These are phyloP conservation scores for Agrotis exclamationis DNA, from an alignment of 2,888 invertebrate species.

Conservation along the genomic window DNA sequence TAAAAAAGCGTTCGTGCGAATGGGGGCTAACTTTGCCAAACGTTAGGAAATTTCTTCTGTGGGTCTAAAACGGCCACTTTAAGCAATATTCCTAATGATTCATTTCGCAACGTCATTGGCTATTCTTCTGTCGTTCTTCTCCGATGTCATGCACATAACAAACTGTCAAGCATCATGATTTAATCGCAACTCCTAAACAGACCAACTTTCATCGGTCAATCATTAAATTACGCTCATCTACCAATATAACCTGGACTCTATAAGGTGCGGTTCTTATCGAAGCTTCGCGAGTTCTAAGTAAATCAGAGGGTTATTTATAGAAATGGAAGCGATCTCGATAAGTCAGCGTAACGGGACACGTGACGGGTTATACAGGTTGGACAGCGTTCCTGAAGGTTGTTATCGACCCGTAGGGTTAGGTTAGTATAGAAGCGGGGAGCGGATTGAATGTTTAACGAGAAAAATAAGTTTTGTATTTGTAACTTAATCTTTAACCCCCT, in stretches of 20 bases:
- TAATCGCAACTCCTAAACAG: slow-evolving; percentile 8
- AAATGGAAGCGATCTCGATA: slow-evolving; percentile 46
- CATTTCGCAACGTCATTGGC: too few relatives aligned
- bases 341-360: slow-evolving; percentile 50
- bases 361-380: slow-evolving; percentile 53
- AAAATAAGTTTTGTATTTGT: too few relatives aligned
- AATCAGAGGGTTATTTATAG: slow-evolving; percentile 55
- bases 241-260: slow-evolving; percentile 8
- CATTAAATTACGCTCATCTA: fast-evolving
- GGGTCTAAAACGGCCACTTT: too few relatives aligned
- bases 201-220: background rate
- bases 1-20: too few relatives aligned
- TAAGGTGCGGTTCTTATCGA: slow-evolving; percentile 18
- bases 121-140: background rate
- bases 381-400: slow-evolving; percentile 17
- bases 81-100: too few relatives aligned
- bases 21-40: too few relatives aligned
- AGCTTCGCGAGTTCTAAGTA: slow-evolving; percentile 33
- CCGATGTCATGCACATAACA: background rate
- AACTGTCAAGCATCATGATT: slow-evolving; percentile 17
- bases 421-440: background rate
- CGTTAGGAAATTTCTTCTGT: too few relatives aligned
- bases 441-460: background rate
- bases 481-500: too few relatives aligned
- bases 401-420: slow-evolving; percentile 13